Evolutionary conservation across 2,113 vertebrate species (phyloP), one percentile per base, ranked within the genome.

Genomic region (Centropristis striata): DNA sequence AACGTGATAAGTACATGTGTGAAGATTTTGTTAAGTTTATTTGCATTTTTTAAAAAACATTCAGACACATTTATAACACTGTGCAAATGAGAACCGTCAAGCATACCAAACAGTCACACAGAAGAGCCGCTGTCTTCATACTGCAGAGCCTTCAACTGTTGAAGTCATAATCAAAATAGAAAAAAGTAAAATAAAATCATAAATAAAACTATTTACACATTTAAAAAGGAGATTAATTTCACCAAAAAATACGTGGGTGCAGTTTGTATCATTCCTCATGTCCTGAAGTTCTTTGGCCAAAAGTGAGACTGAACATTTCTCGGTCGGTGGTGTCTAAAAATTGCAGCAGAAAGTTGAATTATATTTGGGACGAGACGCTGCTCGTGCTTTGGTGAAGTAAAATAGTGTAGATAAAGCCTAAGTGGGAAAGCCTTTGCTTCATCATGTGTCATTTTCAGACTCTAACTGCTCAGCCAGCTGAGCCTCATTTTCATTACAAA

Each of bases 141-240:
- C 75, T 83, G 86, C 58, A 66, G 54, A 61, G 79, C 73, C 64
- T 78, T 84, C 20, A 69, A 55, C 39, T 63, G 21, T 46, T 59
- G 16, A 66, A 67, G 39, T 82, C 41, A 65, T 55, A 60, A 57
- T 73, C n/a, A 41, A 68, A 67, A 44, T 73, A 46, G 9, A 60
- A 60, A 23, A 71, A 55, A n/a, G n/a, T 77, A 81, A 84, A 83
- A 78, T 84, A 66, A 88, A 90, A 86, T 78, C 66, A 88, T 87
- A 92, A 90, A 91, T 91, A 86, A 18, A 71, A 53, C 57, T 90
- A 88, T 92, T 73, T 90, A 93, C 88, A 93, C 2, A 58, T 84
- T 80, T 46, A 16, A 90, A 90, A 91, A 82, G n/a, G 4, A 46
- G 68, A 55, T 16, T 14, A 3, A 39, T 42, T 51, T 42, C 18